Evolutionary conservation across 2,888 invertebrate genomes (phyloP), one percentile per base, ranked within the genome.

Genomic region (Eupithecia insigniata): DNA sequence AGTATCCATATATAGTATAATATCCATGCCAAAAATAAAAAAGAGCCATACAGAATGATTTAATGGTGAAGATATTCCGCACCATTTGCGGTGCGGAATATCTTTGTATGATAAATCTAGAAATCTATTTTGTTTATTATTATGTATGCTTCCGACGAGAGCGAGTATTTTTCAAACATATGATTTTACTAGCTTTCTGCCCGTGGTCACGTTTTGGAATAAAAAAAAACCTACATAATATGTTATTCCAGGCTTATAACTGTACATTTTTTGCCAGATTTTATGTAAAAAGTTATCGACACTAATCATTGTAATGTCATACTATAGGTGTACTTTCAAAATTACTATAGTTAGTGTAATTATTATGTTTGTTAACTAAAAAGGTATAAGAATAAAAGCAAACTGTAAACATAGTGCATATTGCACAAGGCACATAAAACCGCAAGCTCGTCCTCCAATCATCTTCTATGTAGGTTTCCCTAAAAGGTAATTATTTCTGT

Each of bases 21-120:
- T 1, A 60, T 30, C 46, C 8, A 60, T 60, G 26, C 60, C 60
- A 8, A 18, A 18, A 55, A 0, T 26, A 26, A 36, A 8, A 61
- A 12, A 26, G 14, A 36, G n/a, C 34, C 61, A n/a, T n/a, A 18
- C 4, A 14, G 14, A 26, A 36, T 22, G 34, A 64, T 34, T 62
- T 64, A 36, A 26, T 64, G 36, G 64, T 34, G 64, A 64, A 64
- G 62, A 76, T 72, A n/a, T n/a, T n/a, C n/a, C n/a, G n/a, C n/a
- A n/a, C n/a, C n/a, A n/a, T n/a, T n/a, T n/a, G n/a, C n/a, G 64
- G 66, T 62, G 65, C 66, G 66, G 71, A 72, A 74, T 74, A 72
- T 69, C 72, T 64, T 70, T 66, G 26, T 60, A 61, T 65, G 69
- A 72, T 76, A 76, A 72, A 72, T 74, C 68, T 36, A 18, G 12